A percentile compares a stretch with the other conserved stretches of the same genome.
These are phyloP conservation scores for Melanerpes formicivorus DNA, from an alignment of 2,113 vertebrate genomes.

Conservation along the genomic window DNA sequence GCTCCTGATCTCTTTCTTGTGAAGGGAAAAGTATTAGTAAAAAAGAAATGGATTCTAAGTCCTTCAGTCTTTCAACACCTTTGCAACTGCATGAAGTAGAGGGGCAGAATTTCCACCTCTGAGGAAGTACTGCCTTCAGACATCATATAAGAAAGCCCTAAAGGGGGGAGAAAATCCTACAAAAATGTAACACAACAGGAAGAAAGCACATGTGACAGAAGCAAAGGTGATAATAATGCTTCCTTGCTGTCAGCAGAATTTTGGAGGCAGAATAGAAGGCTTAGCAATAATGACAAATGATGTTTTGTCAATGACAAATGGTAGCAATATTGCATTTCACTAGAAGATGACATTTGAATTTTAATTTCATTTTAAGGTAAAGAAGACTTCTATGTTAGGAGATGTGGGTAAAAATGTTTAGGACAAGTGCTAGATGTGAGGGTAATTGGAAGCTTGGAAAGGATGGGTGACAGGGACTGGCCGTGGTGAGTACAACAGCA, in stretches of 20 bases:
- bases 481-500: neutral
- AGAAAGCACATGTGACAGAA: neutral
- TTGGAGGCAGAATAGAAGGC: slow-evolving; percentile 12
- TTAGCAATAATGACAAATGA: slow-evolving; percentile 31
- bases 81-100: neutral
- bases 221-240: neutral
- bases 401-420: slow-evolving; percentile 7
- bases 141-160: neutral
- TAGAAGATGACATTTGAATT: slow-evolving; percentile 61
- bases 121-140: neutral
- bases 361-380: slow-evolving; percentile 48
- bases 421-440: neutral
- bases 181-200: neutral
- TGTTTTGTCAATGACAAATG: slow-evolving; percentile 56
- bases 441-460: neutral
- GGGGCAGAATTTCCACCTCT: neutral
- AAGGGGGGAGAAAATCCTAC: neutral
- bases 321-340: slow-evolving; percentile 39
- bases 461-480: neutral
- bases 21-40: neutral
- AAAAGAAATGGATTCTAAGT: neutral
- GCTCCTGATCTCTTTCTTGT: neutral
- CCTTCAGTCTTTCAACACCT: neutral
- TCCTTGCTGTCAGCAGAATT: slow-evolving; percentile 23
- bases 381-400: slow-evolving; percentile 47